These are phyloP conservation scores for Lycia hirtaria DNA, from an alignment of 2,888 invertebrate genomes.

Conservation along the genomic window DNA sequence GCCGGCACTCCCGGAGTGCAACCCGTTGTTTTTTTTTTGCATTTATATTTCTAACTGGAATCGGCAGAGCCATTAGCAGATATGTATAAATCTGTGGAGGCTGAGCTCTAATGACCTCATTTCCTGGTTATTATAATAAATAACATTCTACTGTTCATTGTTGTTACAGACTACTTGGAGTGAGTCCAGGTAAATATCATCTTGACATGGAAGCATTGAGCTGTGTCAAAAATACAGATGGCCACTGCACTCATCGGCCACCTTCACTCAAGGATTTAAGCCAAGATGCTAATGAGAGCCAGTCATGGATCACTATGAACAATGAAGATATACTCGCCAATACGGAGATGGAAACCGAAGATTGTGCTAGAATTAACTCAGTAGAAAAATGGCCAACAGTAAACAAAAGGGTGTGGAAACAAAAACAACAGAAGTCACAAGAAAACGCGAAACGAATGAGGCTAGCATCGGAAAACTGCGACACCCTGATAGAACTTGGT, in stretches of 20 bases:
- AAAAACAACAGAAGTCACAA: slow-evolving; percentile 56
- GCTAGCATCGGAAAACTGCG: slow-evolving; percentile 57
- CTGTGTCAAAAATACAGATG: slow-evolving; percentile 73
- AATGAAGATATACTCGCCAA: slow-evolving; percentile 48
- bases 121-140: not conserved
- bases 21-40: too few relatives aligned
- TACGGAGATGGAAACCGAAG: slow-evolving; percentile 57
- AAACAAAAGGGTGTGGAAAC: slow-evolving; percentile 66
- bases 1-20: too few relatives aligned
- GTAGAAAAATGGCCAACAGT: slow-evolving; percentile 70
- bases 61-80: too few relatives aligned
- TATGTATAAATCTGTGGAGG: too few relatives aligned
- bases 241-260: slow-evolving; percentile 71
- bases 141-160: not conserved
- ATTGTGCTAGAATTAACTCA: slow-evolving; percentile 69
- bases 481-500: slow-evolving; percentile 58
- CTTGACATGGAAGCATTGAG: slow-evolving; percentile 70
- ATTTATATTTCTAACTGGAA: too few relatives aligned
- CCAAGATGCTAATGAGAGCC: slow-evolving; percentile 44
- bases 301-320: slow-evolving; percentile 48
- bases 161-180: slow-evolving; percentile 68
- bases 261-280: slow-evolving; percentile 44
- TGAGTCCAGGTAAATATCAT: slow-evolving; percentile 73
- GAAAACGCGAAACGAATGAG: slow-evolving; percentile 66
- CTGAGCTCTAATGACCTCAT: too few relatives aligned